Conservation (phyloP, 2,113 vertebrate genomes). For the Romanogobio albipinnatus region DNA sequence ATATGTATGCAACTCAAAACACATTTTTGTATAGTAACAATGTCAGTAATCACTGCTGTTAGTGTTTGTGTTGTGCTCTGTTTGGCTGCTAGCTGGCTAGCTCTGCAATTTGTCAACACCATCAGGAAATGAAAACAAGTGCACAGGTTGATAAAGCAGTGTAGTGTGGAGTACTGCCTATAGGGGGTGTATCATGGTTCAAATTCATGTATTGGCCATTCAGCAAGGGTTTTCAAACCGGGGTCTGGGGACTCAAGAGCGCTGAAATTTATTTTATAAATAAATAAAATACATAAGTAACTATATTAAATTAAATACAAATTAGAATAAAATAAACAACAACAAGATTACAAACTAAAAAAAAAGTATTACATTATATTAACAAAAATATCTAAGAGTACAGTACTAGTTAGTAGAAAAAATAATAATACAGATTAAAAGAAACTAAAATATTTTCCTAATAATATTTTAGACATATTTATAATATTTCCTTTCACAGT, state of each 20-base stretch:
- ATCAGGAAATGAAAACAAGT: not conserved
- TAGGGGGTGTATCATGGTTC: slow-evolving; percentile 4
- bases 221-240: not conserved
- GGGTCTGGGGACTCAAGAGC: not conserved
- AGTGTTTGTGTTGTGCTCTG: not conserved
- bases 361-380: not conserved
- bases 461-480: not conserved
- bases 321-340: not conserved
- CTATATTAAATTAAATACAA: not conserved
- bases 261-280: not conserved
- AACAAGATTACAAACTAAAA: not conserved
- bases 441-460: not conserved
- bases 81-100: not conserved
- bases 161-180: not conserved
- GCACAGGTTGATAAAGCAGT: not conserved
- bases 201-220: not conserved
- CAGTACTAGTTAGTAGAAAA: not conserved
- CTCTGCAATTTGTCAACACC: slow-evolving; percentile 25
- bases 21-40: not conserved
- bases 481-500: not conserved
- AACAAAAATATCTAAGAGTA: not conserved
- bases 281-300: not conserved
- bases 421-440: not conserved
- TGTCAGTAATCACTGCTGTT: not conserved
- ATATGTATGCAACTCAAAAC: not conserved